phyloP scores from a whole-genome alignment of 2,888 invertebrate genomes.

The Neria commutata region DNA sequence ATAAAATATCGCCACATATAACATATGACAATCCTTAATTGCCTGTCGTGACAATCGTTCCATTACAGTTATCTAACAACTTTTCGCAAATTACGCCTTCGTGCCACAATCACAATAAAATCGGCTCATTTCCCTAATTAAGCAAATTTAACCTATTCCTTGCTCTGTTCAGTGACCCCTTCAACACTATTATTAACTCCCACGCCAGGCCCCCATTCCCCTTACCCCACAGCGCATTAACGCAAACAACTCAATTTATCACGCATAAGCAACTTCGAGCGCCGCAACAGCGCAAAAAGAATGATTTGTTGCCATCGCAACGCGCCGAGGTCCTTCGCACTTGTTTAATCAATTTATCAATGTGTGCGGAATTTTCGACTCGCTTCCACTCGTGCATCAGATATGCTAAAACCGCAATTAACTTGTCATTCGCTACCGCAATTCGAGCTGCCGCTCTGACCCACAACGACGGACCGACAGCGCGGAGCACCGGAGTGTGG shows the following conservation, averaged over 20 bases:
- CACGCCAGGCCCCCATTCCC: neutral
- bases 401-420: neutral
- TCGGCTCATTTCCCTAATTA: neutral
- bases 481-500: too few species aligned
- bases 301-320: constrained; percentile 54
- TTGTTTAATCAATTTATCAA: constrained; percentile 53
- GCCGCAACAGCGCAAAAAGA: too few species aligned
- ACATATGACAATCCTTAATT: too few species aligned
- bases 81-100: too few species aligned
- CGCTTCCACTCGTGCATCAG: too few species aligned
- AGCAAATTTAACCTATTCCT: too few species aligned
- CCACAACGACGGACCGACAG: neutral
- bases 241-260: constrained; percentile 51
- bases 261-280: constrained; percentile 48
- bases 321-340: constrained; percentile 46
- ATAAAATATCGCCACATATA: too few species aligned
- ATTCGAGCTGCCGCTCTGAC: neutral
- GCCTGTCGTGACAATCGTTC: too few species aligned
- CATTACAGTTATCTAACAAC: too few species aligned
- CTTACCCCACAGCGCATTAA: constrained; percentile 36
- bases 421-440: neutral
- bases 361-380: neutral
- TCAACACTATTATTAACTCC: neutral
- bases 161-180: too few species aligned
- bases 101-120: neutral